Evolutionary conservation across 2,797 vertebrate species (phyloP).

Genomic region (Muscicapa comitata): DNA sequence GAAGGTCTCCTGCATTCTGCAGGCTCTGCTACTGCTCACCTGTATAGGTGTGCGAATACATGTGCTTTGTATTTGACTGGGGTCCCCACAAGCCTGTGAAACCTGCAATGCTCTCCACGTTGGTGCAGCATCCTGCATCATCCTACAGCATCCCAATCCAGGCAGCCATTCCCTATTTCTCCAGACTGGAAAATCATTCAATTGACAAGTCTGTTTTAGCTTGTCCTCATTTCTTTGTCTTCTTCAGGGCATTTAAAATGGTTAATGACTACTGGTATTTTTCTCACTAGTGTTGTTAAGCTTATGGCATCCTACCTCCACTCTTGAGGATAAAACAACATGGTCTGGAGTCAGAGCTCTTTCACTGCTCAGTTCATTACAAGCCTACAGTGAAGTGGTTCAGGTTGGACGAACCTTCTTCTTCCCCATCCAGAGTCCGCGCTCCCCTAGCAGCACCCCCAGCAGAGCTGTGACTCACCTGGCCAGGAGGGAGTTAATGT

Average conservation of each 20-base stretch:
- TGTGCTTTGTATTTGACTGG: not conserved
- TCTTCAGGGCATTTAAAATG: not conserved
- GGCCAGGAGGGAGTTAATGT: conserved; percentile 93
- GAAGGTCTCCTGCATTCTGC: not conserved
- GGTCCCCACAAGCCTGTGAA: not conserved
- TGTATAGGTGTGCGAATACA: accelerated
- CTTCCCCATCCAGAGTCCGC: not conserved
- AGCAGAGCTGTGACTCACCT: conserved; percentile 76
- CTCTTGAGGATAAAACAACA: not conserved
- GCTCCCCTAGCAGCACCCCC: not conserved
- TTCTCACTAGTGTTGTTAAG: not conserved
- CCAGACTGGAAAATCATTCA: accelerated
- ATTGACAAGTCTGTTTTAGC: not conserved
- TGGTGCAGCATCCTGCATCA: not conserved
- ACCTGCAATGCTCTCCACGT: not conserved
- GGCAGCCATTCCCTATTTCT: not conserved
- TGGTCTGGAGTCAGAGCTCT: not conserved
- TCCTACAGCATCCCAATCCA: not conserved
- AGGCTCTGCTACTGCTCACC: not conserved
- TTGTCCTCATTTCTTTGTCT: not conserved
- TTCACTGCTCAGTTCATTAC: not conserved
- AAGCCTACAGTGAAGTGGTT: not conserved
- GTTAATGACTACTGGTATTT: not conserved
- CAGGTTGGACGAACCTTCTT: not conserved
- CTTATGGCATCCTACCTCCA: not conserved